Percentiles rank a stretch among this genome's conserved stretches.
Evolutionary conservation across 2,113 vertebrate species (phyloP).

Genomic region (Amphiprion ocellaris): DNA sequence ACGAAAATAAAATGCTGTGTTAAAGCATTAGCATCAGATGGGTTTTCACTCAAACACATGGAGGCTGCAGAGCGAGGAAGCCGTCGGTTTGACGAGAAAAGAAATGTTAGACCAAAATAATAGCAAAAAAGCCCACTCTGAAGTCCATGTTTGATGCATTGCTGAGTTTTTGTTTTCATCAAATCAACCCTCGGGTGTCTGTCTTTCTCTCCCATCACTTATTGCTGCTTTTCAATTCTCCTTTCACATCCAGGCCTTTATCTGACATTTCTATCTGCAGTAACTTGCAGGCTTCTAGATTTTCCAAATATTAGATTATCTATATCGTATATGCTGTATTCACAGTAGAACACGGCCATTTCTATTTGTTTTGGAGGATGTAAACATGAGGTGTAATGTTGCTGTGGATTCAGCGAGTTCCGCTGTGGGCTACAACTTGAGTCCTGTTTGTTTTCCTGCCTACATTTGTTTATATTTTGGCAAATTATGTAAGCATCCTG

Average conservation of each 20-base stretch:
- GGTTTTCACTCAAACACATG: slow-evolving; percentile 41
- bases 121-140: not conserved
- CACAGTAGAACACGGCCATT: too few species aligned
- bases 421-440: not conserved
- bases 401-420: not conserved
- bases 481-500: not conserved
- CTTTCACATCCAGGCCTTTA: slow-evolving; percentile 1
- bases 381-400: not conserved
- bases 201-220: slow-evolving; percentile 8
- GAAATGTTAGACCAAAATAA: slow-evolving; percentile 6
- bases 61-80: slow-evolving; percentile 27
- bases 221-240: not conserved
- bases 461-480: not conserved
- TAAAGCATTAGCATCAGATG: slow-evolving; percentile 33
- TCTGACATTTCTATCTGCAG: too few species aligned
- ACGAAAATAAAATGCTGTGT: slow-evolving; percentile 30
- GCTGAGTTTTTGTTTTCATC: slow-evolving; percentile 17
- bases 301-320: too few species aligned
- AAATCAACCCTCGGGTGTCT: slow-evolving; percentile 2
- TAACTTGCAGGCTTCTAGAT: too few species aligned
- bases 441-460: not conserved
- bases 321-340: too few species aligned
- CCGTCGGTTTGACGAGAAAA: slow-evolving; percentile 6
- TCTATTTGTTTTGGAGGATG: too few species aligned
- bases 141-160: slow-evolving; percentile 4